Conservation (phyloP, 1,140 invertebrate genomes). For the Eriocheir sinensis region DNA sequence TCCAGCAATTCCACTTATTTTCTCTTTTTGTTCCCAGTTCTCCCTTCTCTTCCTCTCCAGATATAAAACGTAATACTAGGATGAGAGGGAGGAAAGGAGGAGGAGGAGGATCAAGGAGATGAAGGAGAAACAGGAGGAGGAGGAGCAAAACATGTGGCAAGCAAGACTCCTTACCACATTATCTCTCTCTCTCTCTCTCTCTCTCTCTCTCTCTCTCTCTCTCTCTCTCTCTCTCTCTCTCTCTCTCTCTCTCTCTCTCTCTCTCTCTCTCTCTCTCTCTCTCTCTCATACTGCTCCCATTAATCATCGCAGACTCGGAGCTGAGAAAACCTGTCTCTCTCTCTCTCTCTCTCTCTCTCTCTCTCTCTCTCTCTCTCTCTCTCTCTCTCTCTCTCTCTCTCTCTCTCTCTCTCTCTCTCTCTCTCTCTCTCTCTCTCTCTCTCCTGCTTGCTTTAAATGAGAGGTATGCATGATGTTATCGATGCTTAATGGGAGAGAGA, state of each 20-base stretch:
- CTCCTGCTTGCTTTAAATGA: too few species aligned
- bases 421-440: neutral
- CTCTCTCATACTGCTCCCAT: neutral
- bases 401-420: neutral
- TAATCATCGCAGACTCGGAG: too few species aligned
- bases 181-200: neutral
- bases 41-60: neutral
- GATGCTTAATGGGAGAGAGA: too few species aligned
- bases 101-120: too few species aligned
- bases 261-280: neutral
- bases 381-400: neutral
- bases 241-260: neutral
- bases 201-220: neutral
- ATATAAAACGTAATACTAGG: too few species aligned
- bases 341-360: neutral
- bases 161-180: neutral
- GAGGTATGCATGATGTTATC: too few species aligned
- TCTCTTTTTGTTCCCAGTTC: neutral
- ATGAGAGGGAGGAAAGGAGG: too few species aligned
- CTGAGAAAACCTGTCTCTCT: neutral
- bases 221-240: neutral
- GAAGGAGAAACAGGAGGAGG: too few species aligned
- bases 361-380: neutral
- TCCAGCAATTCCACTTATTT: neutral
- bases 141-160: too few species aligned